A percentile compares a stretch with the other conserved stretches of the same genome.
These are phyloP conservation scores for Petrocephalus sullivani DNA, from an alignment of 2,797 vertebrate genomes.

Conservation along the genomic window DNA sequence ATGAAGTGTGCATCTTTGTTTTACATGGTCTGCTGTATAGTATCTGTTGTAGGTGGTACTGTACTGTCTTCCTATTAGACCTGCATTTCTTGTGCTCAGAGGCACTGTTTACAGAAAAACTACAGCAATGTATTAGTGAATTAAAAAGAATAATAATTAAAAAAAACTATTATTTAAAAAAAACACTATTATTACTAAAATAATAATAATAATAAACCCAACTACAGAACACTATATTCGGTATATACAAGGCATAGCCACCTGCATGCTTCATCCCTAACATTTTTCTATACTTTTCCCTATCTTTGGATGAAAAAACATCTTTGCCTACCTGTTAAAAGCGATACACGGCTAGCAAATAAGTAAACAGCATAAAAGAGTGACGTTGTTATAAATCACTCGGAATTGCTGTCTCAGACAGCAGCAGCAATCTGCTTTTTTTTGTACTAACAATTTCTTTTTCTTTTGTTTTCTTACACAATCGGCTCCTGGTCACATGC, in stretches of 20 bases:
- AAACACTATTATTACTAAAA: neutral
- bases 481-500: neutral
- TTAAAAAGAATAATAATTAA: neutral
- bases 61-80: neutral
- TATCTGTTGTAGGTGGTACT: neutral
- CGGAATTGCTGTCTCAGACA: neutral
- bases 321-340: neutral
- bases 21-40: neutral
- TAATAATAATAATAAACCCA: neutral
- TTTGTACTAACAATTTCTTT: neutral
- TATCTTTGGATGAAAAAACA: neutral
- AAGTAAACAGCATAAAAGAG: neutral
- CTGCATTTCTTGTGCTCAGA: neutral
- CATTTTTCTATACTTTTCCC: neutral
- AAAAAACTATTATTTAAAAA: neutral
- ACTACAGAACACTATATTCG: neutral
- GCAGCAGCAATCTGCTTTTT: neutral
- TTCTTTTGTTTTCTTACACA: neutral
- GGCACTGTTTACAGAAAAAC: neutral
- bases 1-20: neutral
- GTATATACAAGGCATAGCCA: neutral
- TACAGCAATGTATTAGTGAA: neutral
- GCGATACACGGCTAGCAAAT: neutral
- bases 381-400: conserved; percentile 11
- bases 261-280: neutral